phyloP scores from a whole-genome alignment of 2,888 invertebrate species.

The Diogma glabrata region DNA sequence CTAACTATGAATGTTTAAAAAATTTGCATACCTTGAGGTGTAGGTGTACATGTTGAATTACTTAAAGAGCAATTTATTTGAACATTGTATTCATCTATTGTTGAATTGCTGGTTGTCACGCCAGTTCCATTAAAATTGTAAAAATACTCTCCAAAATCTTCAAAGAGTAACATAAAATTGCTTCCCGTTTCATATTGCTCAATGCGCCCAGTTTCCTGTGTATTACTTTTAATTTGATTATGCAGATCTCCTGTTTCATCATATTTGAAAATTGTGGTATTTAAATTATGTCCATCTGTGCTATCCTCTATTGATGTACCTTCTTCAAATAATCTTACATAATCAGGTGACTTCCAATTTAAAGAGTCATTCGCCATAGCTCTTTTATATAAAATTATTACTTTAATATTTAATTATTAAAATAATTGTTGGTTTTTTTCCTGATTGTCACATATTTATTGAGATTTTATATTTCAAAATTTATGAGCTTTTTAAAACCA shows the following conservation, averaged over 20 bases:
- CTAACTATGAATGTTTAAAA: too few species aligned
- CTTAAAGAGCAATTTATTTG: constrained; percentile 31
- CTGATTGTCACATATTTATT: constrained; percentile 6
- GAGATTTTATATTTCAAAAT: background rate
- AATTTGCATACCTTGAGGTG: constrained; percentile 32
- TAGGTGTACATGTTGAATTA: constrained; percentile 30
- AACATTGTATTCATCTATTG: constrained; percentile 26
- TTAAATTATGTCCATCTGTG: constrained; percentile 12
- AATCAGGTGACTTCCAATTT: constrained; percentile 20
- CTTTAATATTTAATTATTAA: constrained; percentile 2
- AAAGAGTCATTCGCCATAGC: constrained; percentile 14
- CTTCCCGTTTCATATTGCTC: constrained; percentile 26
- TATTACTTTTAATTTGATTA: constrained; percentile 10
- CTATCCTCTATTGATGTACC: constrained; percentile 15
- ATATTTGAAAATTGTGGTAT: constrained; percentile 6
- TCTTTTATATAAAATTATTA: constrained; percentile 10
- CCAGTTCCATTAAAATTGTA: constrained; percentile 39
- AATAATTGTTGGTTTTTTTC: background rate
- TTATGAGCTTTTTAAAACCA: too few species aligned
- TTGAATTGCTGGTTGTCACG: constrained; percentile 20
- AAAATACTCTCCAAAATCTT: constrained; percentile 70
- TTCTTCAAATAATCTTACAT: constrained; percentile 21
- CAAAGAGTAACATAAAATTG: constrained; percentile 52
- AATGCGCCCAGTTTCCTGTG: constrained; percentile 1
- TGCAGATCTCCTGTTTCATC: constrained; percentile 8